phyloP scores from a whole-genome alignment of 1,140 invertebrate species.

The Panagrolaimus sp. region DNA sequence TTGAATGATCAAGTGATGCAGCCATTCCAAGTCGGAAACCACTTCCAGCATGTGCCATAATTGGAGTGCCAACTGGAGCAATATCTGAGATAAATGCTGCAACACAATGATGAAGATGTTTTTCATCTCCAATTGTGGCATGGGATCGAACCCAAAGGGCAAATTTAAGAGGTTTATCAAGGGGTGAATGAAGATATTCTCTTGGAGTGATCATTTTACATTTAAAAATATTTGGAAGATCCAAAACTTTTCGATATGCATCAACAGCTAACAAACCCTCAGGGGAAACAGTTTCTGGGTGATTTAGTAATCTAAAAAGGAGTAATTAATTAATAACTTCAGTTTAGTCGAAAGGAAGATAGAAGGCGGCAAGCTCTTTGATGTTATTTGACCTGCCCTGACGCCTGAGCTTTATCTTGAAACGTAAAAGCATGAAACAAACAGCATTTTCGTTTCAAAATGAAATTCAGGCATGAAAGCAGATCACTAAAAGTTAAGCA shows the following conservation, averaged over 20 bases:
- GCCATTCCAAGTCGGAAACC: constrained; percentile 43
- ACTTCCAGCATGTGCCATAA: constrained; percentile 16
- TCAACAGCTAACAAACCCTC: constrained; percentile 25
- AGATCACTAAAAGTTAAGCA: no score
- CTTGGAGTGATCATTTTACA: constrained; percentile 20
- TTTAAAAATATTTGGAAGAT: constrained; percentile 20
- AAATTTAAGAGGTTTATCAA: constrained; percentile 33
- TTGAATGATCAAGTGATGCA: constrained; percentile 45
- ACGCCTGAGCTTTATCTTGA: no score
- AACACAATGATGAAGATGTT: constrained; percentile 31
- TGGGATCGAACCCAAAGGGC: constrained; percentile 32
- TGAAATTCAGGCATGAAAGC: no score
- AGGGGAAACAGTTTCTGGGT: constrained; percentile 28
- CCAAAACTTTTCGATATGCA: constrained; percentile 27
- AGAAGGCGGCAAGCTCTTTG: no score
- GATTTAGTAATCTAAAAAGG: constrained; percentile 29
- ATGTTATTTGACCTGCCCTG: no score
- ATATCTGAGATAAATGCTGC: constrained; percentile 28
- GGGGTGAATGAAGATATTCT: constrained; percentile 30
- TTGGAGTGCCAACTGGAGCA: constrained; percentile 20
- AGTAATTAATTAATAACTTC: no score
- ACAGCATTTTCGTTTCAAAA: no score
- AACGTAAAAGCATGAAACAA: no score
- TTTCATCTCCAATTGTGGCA: constrained; percentile 33
- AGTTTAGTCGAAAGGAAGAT: no score